A percentile compares a stretch with the other conserved stretches of the same genome.
phyloP scores from a whole-genome alignment of 2,797 vertebrate genomes.

The Lindbergichthys nudifrons region DNA sequence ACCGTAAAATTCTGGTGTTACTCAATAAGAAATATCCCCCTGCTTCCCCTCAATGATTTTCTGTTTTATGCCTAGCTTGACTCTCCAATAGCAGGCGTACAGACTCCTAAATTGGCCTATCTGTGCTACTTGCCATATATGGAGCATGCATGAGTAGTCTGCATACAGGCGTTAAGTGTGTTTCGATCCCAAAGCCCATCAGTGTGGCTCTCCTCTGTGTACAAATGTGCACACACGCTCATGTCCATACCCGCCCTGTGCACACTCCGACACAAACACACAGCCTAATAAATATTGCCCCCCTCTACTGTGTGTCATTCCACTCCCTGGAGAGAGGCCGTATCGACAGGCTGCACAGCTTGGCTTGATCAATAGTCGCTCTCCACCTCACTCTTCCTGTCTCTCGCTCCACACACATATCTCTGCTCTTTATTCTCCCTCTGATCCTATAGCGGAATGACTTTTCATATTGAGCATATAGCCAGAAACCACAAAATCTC shows the following conservation, averaged over 20 bases:
- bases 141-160: constrained; percentile 61
- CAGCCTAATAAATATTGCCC: constrained; percentile 62
- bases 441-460: constrained; percentile 51
- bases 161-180: constrained; percentile 66
- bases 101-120: constrained; percentile 59
- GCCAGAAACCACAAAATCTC: constrained; percentile 39
- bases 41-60: constrained; percentile 58
- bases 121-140: constrained; percentile 40
- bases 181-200: constrained; percentile 72
- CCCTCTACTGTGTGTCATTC: constrained; percentile 66
- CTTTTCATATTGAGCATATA: constrained; percentile 50
- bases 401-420: constrained; percentile 10
- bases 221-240: constrained; percentile 43
- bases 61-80: constrained; percentile 56
- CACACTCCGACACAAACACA: constrained; percentile 1
- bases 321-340: constrained; percentile 55
- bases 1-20: constrained; percentile 45
- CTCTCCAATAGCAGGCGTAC: constrained; percentile 54
- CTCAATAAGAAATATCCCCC: constrained; percentile 50
- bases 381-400: constrained; percentile 27
- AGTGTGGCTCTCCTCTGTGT: constrained; percentile 37
- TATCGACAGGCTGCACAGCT: constrained; percentile 71
- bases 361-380: constrained; percentile 73
- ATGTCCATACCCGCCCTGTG: constrained; percentile 3
- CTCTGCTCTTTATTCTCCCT: constrained; percentile 32